Conservation (phyloP, 2,113 vertebrate genomes). For the Pangasianodon gigas region DNA sequence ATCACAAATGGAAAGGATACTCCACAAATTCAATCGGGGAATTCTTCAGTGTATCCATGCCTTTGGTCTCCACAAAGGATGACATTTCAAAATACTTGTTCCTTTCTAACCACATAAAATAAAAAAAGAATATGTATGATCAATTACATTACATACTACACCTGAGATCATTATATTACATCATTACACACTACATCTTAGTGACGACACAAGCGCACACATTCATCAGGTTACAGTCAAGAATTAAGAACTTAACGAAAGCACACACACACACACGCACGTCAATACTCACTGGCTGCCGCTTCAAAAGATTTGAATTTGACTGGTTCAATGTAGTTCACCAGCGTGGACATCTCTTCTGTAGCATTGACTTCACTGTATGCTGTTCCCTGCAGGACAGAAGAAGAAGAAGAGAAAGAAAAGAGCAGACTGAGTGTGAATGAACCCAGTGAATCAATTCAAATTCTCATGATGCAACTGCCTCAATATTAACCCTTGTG, state of each 20-base stretch:
- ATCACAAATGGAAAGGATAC: constrained; percentile 75
- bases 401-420: not conserved
- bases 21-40: constrained; percentile 86
- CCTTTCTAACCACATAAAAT: constrained; percentile 70
- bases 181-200: not conserved
- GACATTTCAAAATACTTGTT: constrained; percentile 90
- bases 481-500: not conserved
- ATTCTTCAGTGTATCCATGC: constrained; percentile 84
- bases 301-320: constrained; percentile 88
- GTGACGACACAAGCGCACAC: not conserved
- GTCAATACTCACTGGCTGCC: constrained; percentile 79
- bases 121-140: not conserved
- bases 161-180: not conserved
- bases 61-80: constrained; percentile 90
- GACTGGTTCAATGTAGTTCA: constrained; percentile 89
- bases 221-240: not conserved
- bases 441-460: not conserved
- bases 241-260: not conserved
- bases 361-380: constrained; percentile 90
- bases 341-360: constrained; percentile 89
- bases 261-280: not conserved
- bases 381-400: constrained; percentile 79
- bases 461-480: not conserved
- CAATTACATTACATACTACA: not conserved
- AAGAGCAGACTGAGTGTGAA: not conserved